These are phyloP conservation scores for Pyrrhia umbra DNA, from an alignment of 2,888 invertebrate species.

Conservation along the genomic window DNA sequence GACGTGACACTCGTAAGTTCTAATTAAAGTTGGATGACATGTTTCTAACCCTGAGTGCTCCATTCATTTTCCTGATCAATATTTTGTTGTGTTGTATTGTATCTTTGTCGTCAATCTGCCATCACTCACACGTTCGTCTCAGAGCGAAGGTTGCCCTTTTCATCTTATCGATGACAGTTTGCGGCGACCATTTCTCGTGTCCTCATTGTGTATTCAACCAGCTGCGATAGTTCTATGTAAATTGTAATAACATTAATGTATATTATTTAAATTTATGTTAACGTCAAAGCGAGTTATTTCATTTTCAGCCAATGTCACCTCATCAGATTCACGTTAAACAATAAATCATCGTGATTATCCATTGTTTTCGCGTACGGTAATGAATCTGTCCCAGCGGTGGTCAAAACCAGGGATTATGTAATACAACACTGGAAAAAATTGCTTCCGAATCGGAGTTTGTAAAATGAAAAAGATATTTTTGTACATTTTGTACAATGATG, in stretches of 20 bases:
- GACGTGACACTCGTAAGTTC: constrained; percentile 20
- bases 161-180: constrained; percentile 63
- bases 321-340: constrained; percentile 47
- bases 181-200: constrained; percentile 49
- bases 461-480: not conserved
- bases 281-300: constrained; percentile 47
- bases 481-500: not conserved
- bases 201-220: constrained; percentile 61
- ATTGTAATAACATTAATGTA: constrained; percentile 57
- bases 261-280: constrained; percentile 59
- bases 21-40: constrained; percentile 23
- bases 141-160: constrained; percentile 52
- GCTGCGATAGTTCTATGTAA: constrained; percentile 60
- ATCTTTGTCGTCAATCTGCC: constrained; percentile 42
- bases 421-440: constrained; percentile 15
- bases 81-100: constrained; percentile 23
- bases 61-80: constrained; percentile 15
- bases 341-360: constrained; percentile 56
- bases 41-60: constrained; percentile 13
- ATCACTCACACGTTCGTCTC: constrained; percentile 45
- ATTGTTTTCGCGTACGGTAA: constrained; percentile 40
- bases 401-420: constrained; percentile 32
- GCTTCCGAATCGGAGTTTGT: constrained; percentile 2
- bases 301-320: constrained; percentile 49
- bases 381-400: constrained; percentile 49